phyloP scores from a whole-genome alignment of 2,797 vertebrate species.

The Uromys caudimaculatus region DNA sequence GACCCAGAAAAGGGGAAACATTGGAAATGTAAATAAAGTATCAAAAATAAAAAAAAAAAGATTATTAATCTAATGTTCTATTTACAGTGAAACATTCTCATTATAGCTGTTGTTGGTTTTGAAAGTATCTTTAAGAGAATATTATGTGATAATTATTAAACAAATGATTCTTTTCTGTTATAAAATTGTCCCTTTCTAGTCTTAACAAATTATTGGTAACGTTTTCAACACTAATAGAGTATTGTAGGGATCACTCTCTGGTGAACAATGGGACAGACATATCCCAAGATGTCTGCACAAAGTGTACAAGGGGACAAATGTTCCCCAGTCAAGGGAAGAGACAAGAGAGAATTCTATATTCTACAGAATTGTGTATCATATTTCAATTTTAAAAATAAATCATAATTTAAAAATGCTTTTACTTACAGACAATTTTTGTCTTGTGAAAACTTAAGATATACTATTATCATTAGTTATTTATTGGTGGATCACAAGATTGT shows the following conservation, averaged over 20 bases:
- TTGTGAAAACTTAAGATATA: background rate
- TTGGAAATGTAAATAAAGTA: too few species aligned
- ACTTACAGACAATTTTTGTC: background rate
- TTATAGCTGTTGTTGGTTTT: background rate
- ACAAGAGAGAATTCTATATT: background rate
- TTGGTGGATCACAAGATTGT: background rate
- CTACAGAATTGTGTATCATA: background rate
- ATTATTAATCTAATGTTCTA: background rate
- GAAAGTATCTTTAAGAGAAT: background rate
- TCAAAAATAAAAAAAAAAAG: too few species aligned
- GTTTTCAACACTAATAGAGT: background rate
- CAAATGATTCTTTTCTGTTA: background rate
- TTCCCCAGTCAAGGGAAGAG: background rate
- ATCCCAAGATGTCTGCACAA: background rate
- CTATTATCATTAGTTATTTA: background rate
- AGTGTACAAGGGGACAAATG: accelerated
- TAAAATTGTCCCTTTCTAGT: background rate
- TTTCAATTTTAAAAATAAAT: too few species aligned
- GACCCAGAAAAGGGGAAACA: too few species aligned
- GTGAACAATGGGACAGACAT: background rate
- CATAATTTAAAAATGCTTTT: background rate
- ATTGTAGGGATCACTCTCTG: background rate
- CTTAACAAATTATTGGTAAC: conserved; percentile 1
- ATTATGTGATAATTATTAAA: background rate
- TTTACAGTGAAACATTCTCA: background rate